phyloP scores from a whole-genome alignment of 2,113 vertebrate species.

The Tyrannus savana region DNA sequence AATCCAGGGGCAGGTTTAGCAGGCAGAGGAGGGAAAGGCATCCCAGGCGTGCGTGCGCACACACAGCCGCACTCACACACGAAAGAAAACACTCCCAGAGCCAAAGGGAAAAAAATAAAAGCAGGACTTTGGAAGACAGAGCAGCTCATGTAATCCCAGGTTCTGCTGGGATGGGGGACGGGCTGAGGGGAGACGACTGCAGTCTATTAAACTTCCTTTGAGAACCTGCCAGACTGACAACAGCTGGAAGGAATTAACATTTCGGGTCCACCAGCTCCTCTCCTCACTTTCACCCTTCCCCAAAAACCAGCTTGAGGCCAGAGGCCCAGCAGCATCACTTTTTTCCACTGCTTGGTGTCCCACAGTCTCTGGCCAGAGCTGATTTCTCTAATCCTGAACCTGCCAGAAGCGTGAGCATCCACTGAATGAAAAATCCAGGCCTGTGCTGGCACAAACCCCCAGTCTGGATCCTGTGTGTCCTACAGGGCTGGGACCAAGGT shows the following conservation, averaged over 20 bases:
- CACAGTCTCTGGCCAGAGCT: background rate
- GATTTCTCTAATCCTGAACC: background rate
- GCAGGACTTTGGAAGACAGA: conserved; percentile 14
- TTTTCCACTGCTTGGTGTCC: background rate
- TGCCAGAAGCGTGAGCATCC: conserved; percentile 10
- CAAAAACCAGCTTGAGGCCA: background rate
- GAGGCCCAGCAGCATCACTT: conserved; percentile 18
- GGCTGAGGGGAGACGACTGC: conserved; percentile 45
- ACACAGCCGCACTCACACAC: background rate
- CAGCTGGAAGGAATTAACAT: conserved; percentile 73
- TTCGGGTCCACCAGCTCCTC: conserved; percentile 51
- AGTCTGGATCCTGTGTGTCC: accelerated
- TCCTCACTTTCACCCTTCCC: background rate
- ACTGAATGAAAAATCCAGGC: accelerated
- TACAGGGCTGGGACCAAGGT: background rate
- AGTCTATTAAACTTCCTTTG: conserved; percentile 74
- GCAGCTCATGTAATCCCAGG: conserved; percentile 51
- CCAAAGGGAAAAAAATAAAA: conserved; percentile 10
- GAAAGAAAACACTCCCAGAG: background rate
- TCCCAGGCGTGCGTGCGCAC: background rate
- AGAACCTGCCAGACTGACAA: conserved; percentile 70
- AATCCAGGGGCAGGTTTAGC: background rate
- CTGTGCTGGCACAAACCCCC: background rate
- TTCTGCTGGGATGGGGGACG: conserved; percentile 22
- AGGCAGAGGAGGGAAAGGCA: background rate